Percentiles rank a stretch among this genome's conserved stretches.
These are phyloP conservation scores for Diachasma alloeum DNA, from an alignment of 1,140 invertebrate species.

Conservation along the genomic window DNA sequence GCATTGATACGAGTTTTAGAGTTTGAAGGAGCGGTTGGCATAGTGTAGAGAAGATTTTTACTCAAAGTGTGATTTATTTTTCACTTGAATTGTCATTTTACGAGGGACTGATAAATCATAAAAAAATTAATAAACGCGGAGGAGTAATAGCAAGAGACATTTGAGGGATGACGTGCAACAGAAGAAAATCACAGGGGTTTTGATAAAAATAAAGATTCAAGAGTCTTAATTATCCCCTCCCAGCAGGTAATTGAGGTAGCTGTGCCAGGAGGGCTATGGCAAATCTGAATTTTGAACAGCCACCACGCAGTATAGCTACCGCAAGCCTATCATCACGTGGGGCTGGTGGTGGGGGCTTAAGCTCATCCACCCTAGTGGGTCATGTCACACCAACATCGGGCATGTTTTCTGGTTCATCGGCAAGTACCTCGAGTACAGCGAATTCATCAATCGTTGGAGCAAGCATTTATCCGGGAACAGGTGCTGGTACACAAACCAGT, in stretches of 20 bases:
- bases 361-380: constrained; percentile 71
- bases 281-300: constrained; percentile 85
- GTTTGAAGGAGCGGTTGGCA: background rate
- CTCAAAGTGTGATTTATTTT: background rate
- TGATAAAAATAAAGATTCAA: background rate
- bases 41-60: background rate
- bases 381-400: constrained; percentile 77
- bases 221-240: constrained; percentile 37
- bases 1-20: background rate
- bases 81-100: background rate
- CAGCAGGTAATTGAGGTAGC: constrained; percentile 45
- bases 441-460: constrained; percentile 58
- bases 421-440: constrained; percentile 56
- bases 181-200: constrained; percentile 26
- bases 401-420: constrained; percentile 69
- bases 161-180: constrained; percentile 22
- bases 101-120: background rate
- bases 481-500: constrained; percentile 46
- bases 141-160: no score
- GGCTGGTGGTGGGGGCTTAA: constrained; percentile 67
- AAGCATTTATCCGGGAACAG: constrained; percentile 56
- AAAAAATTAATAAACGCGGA: no score
- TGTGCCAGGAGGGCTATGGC: constrained; percentile 75
- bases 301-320: constrained; percentile 78
- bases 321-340: constrained; percentile 70